Evolutionary conservation across 1,140 invertebrate species (phyloP), one percentile per base, ranked within the genome.

Genomic region (Drosophila ohnishii): DNA sequence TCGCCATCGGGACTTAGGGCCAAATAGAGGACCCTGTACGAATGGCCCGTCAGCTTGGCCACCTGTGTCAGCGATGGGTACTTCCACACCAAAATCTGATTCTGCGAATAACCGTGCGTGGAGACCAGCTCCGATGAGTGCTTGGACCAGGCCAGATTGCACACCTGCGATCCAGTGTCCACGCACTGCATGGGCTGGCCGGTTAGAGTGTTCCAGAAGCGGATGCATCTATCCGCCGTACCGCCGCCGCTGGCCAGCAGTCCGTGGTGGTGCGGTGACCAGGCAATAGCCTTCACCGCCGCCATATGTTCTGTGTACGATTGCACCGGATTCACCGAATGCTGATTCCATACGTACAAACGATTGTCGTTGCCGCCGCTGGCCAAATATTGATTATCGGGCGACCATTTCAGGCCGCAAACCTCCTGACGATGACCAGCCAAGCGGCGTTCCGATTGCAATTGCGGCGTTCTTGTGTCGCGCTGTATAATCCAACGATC

Each of bases 161-260:
- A 99, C 14, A 99, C 98, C 93, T 96, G 98, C 0, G 97, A 98
- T n/a, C 98, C 97, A 4, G 99, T 99, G 92, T 99, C 99, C 37
- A 99, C 97, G 92, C 97, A 98, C 92, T 99, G 98, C 96, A 99
- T 97, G 4, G 98, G 97, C 92, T 99, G 98, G 8, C 97, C 97
- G n/a, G 99, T 99, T 37, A 99, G 92, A 1, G 99, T 99, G 92
- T 99, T 99, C 98, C 99, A 99, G 93, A 99, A 99, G 5, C 99
- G 94, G 57, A 99, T 98, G 91, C 97, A 98, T n/a, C 98, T 93
- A 93, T 99, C 99, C 5, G 99, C 99, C 0, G 99, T 99, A 19
- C 99, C 99, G 32, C 99, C 98, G 40, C 99, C 99, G 66, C 97
- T 98, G 1, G 99, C 99, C 47, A 99, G 93, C 39, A 99, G 93